These are phyloP conservation scores for Chlorodrepanis virens DNA, from an alignment of 2,113 vertebrate genomes.

Conservation along the genomic window DNA sequence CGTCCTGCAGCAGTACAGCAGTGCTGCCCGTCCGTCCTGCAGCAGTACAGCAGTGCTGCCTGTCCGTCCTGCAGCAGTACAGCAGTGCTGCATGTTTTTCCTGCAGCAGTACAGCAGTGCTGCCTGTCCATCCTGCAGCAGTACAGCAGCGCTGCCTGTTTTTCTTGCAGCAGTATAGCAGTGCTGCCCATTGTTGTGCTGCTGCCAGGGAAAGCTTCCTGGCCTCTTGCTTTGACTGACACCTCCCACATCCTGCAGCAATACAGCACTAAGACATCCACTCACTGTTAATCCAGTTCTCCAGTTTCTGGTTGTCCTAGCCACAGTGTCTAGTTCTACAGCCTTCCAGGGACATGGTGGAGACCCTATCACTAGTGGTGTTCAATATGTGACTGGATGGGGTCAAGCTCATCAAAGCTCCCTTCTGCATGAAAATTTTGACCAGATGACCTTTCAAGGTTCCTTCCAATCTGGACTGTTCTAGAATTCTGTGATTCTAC, in stretches of 20 bases:
- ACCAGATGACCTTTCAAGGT: background rate
- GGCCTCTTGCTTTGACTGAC: background rate
- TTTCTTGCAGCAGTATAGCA: rapidly evolving
- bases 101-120: too few species aligned
- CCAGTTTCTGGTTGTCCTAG: background rate
- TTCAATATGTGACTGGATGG: rapidly evolving
- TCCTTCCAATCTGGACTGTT: background rate
- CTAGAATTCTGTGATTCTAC: background rate
- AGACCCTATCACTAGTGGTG: background rate
- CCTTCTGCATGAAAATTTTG: background rate
- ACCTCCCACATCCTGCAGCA: background rate
- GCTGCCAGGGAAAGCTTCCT: background rate
- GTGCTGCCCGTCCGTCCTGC: too few species aligned
- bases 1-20: too few species aligned
- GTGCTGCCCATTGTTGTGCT: rapidly evolving
- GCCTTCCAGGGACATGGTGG: background rate
- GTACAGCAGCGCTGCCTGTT: too few species aligned
- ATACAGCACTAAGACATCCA: background rate
- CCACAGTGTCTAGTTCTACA: background rate
- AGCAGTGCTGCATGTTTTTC: too few species aligned
- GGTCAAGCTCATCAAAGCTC: background rate
- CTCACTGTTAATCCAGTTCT: background rate
- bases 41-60: too few species aligned
- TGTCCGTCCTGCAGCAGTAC: too few species aligned
- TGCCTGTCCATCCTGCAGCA: too few species aligned